A percentile compares a stretch with the other conserved stretches of the same genome.
phyloP scores from a whole-genome alignment of 2,888 invertebrate species.

The Mythimna impura region DNA sequence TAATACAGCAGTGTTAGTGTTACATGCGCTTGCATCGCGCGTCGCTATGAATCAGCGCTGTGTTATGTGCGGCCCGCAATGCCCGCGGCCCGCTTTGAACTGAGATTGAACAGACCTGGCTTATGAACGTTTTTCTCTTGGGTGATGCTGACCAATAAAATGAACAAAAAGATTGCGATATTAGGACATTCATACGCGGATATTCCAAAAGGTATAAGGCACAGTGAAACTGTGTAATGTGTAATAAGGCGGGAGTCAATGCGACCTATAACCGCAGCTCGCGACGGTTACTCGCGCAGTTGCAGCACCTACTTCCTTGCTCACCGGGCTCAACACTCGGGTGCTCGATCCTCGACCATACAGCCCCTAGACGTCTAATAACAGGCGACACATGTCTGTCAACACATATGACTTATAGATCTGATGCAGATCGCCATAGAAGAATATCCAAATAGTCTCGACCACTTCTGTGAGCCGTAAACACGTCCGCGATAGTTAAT shows the following conservation, averaged over 20 bases:
- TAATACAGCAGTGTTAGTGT: slow-evolving; percentile 28
- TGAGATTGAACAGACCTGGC: slow-evolving; percentile 29
- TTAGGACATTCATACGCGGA: background rate
- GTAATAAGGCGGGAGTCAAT: background rate
- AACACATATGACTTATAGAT: too few relatives aligned
- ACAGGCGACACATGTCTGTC: too few relatives aligned
- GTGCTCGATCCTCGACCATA: too few relatives aligned
- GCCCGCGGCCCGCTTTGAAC: slow-evolving; percentile 33
- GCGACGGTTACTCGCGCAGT: too few relatives aligned
- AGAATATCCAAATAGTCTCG: too few relatives aligned
- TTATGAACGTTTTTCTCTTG: slow-evolving; percentile 6
- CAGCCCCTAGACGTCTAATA: too few relatives aligned
- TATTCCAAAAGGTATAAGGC: background rate
- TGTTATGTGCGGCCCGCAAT: slow-evolving; percentile 17
- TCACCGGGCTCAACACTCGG: too few relatives aligned
- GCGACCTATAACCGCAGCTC: too few relatives aligned
- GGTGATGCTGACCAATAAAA: background rate
- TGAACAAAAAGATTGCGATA: background rate
- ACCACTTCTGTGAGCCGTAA: too few relatives aligned
- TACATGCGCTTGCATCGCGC: slow-evolving; percentile 41
- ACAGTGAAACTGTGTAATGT: background rate
- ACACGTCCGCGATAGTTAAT: too few relatives aligned
- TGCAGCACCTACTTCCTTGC: too few relatives aligned
- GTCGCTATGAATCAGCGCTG: slow-evolving; percentile 32
- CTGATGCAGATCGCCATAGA: too few relatives aligned